Conservation (phyloP, 2,888 invertebrate species). For the Trichopria drosophilae region DNA sequence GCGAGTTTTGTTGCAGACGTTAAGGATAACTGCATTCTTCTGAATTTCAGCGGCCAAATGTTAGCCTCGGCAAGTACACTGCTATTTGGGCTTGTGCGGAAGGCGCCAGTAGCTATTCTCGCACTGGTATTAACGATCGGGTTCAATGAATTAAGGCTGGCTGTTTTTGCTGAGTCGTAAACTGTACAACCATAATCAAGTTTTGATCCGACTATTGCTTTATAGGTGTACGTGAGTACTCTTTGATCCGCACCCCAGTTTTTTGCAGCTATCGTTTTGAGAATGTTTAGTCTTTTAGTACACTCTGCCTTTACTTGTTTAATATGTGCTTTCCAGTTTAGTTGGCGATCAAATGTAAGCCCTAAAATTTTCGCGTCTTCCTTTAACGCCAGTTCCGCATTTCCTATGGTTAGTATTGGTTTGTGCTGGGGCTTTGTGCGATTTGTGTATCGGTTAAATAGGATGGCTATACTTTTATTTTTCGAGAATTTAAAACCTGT, state of each 20-base stretch:
- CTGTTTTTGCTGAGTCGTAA: no score
- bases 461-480: slow-evolving; percentile 11
- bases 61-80: slow-evolving; percentile 10
- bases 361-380: slow-evolving; percentile 25
- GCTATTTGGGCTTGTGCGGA: slow-evolving; percentile 8
- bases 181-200: no score
- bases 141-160: slow-evolving; percentile 8
- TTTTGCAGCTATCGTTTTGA: no score
- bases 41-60: neutral
- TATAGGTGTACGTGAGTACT: neutral
- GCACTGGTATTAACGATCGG: slow-evolving; percentile 13
- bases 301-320: no score
- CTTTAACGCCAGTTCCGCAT: neutral
- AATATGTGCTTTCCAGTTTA: slow-evolving; percentile 25
- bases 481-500: slow-evolving; percentile 12
- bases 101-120: slow-evolving; percentile 13
- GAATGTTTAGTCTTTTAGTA: no score
- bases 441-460: no score
- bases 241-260: slow-evolving; percentile 6
- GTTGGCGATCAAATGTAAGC: slow-evolving; percentile 19
- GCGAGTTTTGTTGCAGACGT: slow-evolving; percentile 8
- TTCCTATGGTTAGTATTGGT: neutral
- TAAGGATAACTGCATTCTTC: neutral
- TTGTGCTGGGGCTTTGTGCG: slow-evolving; percentile 1
- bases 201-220: slow-evolving; percentile 5